Evolutionary conservation across 1,140 invertebrate species (phyloP).

Genomic region (Drosophila rufa): DNA sequence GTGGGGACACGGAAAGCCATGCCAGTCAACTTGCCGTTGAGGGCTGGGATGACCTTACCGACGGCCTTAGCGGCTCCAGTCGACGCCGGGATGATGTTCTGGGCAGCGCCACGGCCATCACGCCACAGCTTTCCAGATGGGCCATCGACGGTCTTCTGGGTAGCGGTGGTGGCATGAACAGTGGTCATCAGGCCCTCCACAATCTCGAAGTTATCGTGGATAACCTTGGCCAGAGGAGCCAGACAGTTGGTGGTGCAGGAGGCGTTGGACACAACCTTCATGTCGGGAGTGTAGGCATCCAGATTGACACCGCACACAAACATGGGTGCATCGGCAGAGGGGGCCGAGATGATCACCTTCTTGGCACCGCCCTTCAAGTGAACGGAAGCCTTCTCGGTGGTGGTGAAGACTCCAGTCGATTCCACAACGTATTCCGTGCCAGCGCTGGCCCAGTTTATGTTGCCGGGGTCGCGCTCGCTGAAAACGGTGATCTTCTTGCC

Average conservation of each 20-base stretch:
- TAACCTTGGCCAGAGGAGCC: slow-evolving; percentile 54
- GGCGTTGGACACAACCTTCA: no score
- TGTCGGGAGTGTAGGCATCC: no score
- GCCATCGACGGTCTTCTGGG: slow-evolving; percentile 99
- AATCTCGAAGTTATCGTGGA: slow-evolving; percentile 98
- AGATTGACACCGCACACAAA: no score
- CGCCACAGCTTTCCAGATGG: slow-evolving; percentile 98
- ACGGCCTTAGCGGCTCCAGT: slow-evolving; percentile 99
- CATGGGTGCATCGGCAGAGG: no score
- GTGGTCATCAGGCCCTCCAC: slow-evolving; percentile 99
- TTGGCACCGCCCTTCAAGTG: slow-evolving; percentile 97
- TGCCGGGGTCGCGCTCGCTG: slow-evolving; percentile 94
- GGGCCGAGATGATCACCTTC: slow-evolving; percentile 99
- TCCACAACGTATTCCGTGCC: slow-evolving; percentile 98
- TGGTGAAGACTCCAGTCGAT: slow-evolving; percentile 99
- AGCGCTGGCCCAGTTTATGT: slow-evolving; percentile 95
- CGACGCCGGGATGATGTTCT: slow-evolving; percentile 99
- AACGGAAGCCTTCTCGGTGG: slow-evolving; percentile 95
- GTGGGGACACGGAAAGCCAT: slow-evolving; percentile 99
- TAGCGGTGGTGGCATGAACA: slow-evolving; percentile 98
- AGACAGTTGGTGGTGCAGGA: no score
- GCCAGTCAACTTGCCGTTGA: slow-evolving; percentile 97
- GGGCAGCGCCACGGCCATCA: slow-evolving; percentile 97
- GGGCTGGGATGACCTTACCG: slow-evolving; percentile 97
- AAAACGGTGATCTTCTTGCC: slow-evolving; percentile 95